Evolutionary conservation across 2,888 invertebrate species (phyloP).

Genomic region (Melangyna quadrimaculata): DNA sequence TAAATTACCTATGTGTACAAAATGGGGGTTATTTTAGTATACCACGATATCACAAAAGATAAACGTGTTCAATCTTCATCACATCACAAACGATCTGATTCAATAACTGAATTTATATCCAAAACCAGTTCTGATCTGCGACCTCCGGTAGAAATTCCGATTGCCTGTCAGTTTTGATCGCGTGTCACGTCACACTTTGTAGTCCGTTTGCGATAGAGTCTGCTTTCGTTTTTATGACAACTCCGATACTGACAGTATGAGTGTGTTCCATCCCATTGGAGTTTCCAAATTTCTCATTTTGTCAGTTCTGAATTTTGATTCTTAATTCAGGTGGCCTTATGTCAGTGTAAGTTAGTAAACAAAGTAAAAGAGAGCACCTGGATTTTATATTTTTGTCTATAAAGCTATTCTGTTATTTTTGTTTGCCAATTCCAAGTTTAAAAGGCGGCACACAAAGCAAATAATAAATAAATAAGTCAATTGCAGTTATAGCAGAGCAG

Average conservation of each 20-base stretch:
- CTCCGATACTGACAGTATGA: neutral
- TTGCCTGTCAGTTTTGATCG: conserved; percentile 64
- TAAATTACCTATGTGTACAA: neutral
- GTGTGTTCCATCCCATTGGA: neutral
- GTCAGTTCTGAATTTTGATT: conserved; percentile 2
- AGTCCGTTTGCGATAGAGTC: conserved; percentile 7
- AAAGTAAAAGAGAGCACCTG: conserved; percentile 34
- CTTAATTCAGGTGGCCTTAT: neutral
- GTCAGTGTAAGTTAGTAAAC: neutral
- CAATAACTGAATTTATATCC: conserved; percentile 27
- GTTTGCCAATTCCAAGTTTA: conserved; percentile 12
- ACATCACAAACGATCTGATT: conserved; percentile 37
- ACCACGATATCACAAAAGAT: neutral
- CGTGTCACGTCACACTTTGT: conserved; percentile 67
- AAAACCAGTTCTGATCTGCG: conserved; percentile 61
- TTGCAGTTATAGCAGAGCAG: conserved; percentile 32
- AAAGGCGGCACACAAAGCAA: conserved; percentile 32
- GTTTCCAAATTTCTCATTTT: neutral
- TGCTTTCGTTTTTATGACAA: neutral
- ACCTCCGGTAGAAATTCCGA: conserved; percentile 62
- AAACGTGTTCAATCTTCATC: conserved; percentile 2
- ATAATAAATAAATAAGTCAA: conserved; percentile 32
- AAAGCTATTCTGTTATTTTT: neutral
- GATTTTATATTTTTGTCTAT: neutral
- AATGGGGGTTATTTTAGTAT: neutral